Conservation (phyloP, 53 echinoderm and acorn worm species). For the Paracentrotus lividus region DNA sequence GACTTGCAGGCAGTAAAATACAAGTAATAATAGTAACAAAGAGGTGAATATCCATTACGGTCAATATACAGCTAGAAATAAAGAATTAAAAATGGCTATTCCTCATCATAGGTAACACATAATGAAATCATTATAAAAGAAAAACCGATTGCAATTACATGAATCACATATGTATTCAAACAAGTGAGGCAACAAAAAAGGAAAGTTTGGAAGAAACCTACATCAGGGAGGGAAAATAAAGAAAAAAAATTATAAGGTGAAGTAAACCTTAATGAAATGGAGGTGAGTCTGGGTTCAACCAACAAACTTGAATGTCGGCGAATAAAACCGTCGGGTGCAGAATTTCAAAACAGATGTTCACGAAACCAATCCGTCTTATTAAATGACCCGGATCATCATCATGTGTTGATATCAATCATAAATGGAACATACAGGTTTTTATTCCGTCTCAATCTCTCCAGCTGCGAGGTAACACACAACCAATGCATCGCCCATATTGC, state of each 20-base stretch:
- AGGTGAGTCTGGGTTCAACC: neutral
- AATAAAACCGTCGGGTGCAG: neutral
- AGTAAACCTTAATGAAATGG: too few relatives aligned
- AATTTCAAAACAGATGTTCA: slow-evolving; percentile 12
- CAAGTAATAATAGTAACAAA: too few relatives aligned
- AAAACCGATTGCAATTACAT: too few relatives aligned
- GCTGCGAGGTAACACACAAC: slow-evolving; percentile 10
- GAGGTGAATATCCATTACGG: too few relatives aligned
- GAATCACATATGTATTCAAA: too few relatives aligned
- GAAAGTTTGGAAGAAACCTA: neutral
- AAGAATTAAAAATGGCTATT: too few relatives aligned
- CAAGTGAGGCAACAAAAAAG: too few relatives aligned
- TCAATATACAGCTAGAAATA: too few relatives aligned
- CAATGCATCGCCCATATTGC: neutral
- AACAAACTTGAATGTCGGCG: neutral
- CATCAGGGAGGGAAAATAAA: neutral
- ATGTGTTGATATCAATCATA: slow-evolving; percentile 45
- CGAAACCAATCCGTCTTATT: neutral
- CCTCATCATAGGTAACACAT: too few relatives aligned
- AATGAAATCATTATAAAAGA: too few relatives aligned
- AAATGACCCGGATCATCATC: slow-evolving; percentile 9
- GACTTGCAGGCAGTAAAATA: too few relatives aligned
- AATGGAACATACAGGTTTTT: slow-evolving; percentile 19
- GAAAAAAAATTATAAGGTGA: too few relatives aligned
- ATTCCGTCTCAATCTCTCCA: neutral